Evolutionary conservation across 2,888 invertebrate genomes (phyloP), one percentile per base, ranked within the genome.

Genomic region (Archaeoteleia sp.): DNA sequence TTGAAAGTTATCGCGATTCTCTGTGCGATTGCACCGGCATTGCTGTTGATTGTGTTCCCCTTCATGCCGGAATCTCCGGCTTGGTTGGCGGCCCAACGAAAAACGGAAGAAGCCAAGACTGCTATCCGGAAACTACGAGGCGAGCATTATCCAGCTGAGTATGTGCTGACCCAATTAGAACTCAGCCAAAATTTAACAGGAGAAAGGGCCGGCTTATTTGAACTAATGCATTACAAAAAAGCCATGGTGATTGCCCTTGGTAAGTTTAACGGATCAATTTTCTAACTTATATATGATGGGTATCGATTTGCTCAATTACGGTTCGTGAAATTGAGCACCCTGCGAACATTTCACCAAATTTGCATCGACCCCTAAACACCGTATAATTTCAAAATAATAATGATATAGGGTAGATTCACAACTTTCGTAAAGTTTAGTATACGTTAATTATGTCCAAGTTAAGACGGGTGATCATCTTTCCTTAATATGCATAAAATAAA

Each of bases 1-100:
- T 87, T 88, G 85, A 77, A 81, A 29, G 77, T 78, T 25, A 78
- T 89, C 39, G 87, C 88, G 1, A 67, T 86, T 12, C 72, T 87
- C 9, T 87, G 86, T 23, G 79, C 86, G 2, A 54, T 84, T 0
- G 76, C 87, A 2, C 86, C 88, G 0, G 72, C 86, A 6, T 39
- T 87, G 3, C 85, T 87, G 37, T 74, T 87, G 9, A 32, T 87
- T n/a, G 68, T 83, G 0, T 88, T 90, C 78, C 87, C 89, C n/a
- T 88, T 90, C 66, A 87, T 93, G 60, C 93, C 93, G 0, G 93
- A 94, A 82, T 91, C 92, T 0, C 93, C 93, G 0, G 87, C 90
- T 1, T 90, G 89, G 79, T 83, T 91, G 23, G 84, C 88, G 78
- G 87, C 88, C 5, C 88, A 88, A 74, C 88, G 88, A 2, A 87